Conservation (phyloP, 2,113 vertebrate genomes). For the Barnardius zonarius region DNA sequence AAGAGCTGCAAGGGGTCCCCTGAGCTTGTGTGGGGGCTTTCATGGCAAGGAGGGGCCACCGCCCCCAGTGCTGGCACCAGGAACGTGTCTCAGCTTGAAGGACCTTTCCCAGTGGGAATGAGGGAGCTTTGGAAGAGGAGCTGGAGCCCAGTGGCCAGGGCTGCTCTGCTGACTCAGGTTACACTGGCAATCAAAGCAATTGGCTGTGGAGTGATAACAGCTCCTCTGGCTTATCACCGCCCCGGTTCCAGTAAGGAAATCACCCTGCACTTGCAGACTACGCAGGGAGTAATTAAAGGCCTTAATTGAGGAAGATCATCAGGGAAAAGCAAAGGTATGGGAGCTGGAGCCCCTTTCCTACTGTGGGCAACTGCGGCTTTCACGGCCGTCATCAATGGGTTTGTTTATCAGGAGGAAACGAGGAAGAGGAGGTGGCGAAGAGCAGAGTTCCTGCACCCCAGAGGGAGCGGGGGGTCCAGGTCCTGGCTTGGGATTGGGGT, state of each 20-base stretch:
- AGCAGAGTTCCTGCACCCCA: background rate
- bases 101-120: background rate
- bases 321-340: background rate
- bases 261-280: background rate
- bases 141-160: background rate
- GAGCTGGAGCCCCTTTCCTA: background rate
- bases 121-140: background rate
- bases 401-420: background rate
- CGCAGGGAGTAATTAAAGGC: background rate
- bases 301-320: conserved; percentile 15
- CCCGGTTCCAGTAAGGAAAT: background rate
- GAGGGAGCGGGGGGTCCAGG: background rate
- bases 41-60: background rate
- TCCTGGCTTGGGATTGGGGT: background rate
- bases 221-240: background rate
- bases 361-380: background rate
- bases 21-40: rapidly evolving
- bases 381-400: rapidly evolving
- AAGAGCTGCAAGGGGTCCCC: background rate
- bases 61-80: rapidly evolving
- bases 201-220: background rate
- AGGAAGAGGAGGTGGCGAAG: background rate
- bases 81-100: background rate
- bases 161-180: background rate
- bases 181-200: background rate